phyloP scores from a whole-genome alignment of 2,888 invertebrate species.

The Phoronis australis region DNA sequence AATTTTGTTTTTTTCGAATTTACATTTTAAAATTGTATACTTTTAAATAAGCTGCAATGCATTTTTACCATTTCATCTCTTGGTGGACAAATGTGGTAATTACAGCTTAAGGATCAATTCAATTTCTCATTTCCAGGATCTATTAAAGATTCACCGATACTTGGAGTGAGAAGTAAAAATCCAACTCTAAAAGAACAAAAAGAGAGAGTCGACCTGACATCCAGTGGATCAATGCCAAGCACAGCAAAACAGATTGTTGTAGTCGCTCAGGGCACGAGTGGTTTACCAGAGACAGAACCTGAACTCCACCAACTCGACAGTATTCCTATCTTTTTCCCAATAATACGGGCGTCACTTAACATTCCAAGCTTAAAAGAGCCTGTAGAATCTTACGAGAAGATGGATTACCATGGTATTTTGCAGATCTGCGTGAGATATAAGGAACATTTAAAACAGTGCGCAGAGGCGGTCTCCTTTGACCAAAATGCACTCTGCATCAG shows the following conservation, averaged over 20 bases:
- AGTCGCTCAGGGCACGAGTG: slow-evolving; percentile 37
- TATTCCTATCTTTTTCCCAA: slow-evolving; percentile 88
- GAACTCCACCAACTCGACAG: slow-evolving; percentile 40
- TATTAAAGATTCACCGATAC: too few species aligned
- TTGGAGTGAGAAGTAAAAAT: too few species aligned
- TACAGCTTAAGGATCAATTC: too few species aligned
- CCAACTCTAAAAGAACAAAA: too few species aligned
- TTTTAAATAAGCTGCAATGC: too few species aligned
- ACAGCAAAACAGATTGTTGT: slow-evolving; percentile 46
- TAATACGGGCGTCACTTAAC: slow-evolving; percentile 82
- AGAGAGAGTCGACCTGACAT: too few species aligned
- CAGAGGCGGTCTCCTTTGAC: slow-evolving; percentile 74
- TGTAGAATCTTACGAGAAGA: slow-evolving; percentile 78
- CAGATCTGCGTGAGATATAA: slow-evolving; percentile 75
- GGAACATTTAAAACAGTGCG: slow-evolving; percentile 75
- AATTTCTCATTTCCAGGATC: too few species aligned
- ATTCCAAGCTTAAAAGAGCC: slow-evolving; percentile 70
- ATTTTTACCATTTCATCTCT: too few species aligned
- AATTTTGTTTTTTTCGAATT: too few species aligned
- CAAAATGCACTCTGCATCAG: slow-evolving; percentile 69
- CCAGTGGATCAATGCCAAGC: too few species aligned
- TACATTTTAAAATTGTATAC: too few species aligned
- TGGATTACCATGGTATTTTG: slow-evolving; percentile 64
- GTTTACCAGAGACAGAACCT: slow-evolving; percentile 26
- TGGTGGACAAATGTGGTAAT: too few species aligned